Percentiles rank a stretch among this genome's conserved stretches.
Evolutionary conservation across 1,140 invertebrate genomes (phyloP).

Genomic region (Himalopsyche phryganea): DNA sequence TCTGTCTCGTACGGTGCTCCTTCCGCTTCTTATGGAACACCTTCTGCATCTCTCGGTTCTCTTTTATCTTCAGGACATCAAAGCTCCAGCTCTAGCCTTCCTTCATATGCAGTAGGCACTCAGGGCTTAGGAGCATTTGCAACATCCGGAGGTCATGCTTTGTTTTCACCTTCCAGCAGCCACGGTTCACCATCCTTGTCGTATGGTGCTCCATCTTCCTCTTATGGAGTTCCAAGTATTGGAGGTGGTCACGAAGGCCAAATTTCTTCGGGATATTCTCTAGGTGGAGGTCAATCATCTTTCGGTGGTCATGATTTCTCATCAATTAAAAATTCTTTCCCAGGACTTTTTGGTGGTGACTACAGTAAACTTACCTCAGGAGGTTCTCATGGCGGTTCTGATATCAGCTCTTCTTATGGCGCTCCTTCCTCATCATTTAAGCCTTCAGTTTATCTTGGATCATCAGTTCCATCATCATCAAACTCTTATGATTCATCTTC

Average conservation of each 20-base stretch:
- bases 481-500: slow-evolving; percentile 11
- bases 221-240: slow-evolving; percentile 19
- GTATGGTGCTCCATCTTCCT: slow-evolving; percentile 18
- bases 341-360: slow-evolving; percentile 13
- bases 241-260: slow-evolving; percentile 10
- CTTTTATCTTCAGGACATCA: background rate
- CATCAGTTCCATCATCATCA: slow-evolving; percentile 11
- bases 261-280: slow-evolving; percentile 4
- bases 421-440: slow-evolving; percentile 21
- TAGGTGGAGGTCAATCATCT: slow-evolving; percentile 6
- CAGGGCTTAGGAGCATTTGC: slow-evolving; percentile 31
- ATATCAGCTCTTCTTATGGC: slow-evolving; percentile 18
- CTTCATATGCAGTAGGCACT: slow-evolving; percentile 27
- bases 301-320: slow-evolving; percentile 8
- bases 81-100: slow-evolving; percentile 1
- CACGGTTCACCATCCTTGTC: slow-evolving; percentile 15
- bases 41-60: background rate
- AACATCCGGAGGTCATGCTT: slow-evolving; percentile 14
- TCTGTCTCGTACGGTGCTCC: slow-evolving; percentile 12
- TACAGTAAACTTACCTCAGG: background rate
- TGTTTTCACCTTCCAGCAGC: slow-evolving; percentile 6
- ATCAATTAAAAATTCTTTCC: slow-evolving; percentile 7
- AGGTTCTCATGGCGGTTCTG: slow-evolving; percentile 4
- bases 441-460: slow-evolving; percentile 30
- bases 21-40: slow-evolving; percentile 4